A percentile compares a stretch with the other conserved stretches of the same genome.
phyloP scores from a whole-genome alignment of 2,888 invertebrate species.

The Aphrophora alni region DNA sequence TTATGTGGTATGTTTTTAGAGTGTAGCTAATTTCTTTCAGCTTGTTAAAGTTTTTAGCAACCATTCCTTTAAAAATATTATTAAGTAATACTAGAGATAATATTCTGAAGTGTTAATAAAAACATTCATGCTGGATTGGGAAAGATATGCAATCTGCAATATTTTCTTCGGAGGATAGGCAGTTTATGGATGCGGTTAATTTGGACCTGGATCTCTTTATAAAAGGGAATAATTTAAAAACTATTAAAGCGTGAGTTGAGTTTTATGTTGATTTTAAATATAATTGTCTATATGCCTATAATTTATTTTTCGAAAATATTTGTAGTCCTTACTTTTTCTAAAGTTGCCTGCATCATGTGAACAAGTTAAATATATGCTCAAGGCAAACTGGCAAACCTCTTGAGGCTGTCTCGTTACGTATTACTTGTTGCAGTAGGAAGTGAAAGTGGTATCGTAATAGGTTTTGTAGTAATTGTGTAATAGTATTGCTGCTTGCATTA shows the following conservation, averaged over 20 bases:
- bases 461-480: neutral
- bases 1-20: no score
- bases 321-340: no score
- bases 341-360: no score
- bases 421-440: conserved; percentile 9
- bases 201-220: conserved; percentile 10
- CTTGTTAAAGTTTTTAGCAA: no score
- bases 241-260: neutral
- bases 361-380: no score
- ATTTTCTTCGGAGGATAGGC: conserved; percentile 32
- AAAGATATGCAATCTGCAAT: conserved; percentile 11
- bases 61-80: no score
- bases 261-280: neutral
- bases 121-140: no score
- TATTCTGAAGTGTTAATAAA: no score
- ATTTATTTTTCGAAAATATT: no score
- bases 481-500: neutral
- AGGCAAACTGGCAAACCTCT: neutral
- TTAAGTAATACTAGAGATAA: no score
- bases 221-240: neutral
- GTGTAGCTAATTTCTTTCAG: no score
- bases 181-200: conserved; percentile 30
- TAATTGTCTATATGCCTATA: no score
- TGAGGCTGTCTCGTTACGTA: neutral
- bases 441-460: neutral